Conservation (phyloP, 2,113 vertebrate genomes). For the Mustela lutreola region DNA sequence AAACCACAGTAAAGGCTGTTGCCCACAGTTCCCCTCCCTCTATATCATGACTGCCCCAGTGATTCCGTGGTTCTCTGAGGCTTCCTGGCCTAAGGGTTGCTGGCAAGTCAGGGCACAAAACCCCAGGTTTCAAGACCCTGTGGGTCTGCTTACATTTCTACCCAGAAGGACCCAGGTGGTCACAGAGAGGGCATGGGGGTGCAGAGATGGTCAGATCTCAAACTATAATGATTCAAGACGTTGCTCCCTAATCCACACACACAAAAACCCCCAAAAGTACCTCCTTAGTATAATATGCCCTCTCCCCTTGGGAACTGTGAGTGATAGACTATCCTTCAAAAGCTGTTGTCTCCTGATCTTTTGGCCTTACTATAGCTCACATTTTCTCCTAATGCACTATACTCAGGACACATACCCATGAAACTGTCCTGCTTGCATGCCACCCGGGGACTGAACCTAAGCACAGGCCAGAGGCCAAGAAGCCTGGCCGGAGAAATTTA, state of each 20-base stretch:
- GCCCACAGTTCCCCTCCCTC: not conserved
- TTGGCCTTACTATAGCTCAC: not conserved
- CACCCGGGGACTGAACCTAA: too few species aligned
- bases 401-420: not conserved
- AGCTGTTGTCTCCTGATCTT: not conserved
- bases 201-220: not conserved
- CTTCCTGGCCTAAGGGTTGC: slow-evolving; percentile 86
- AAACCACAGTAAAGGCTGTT: not conserved
- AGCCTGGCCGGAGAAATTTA: not conserved
- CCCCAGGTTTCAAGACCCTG: not conserved
- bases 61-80: slow-evolving; percentile 56
- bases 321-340: not conserved
- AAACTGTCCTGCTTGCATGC: not conserved
- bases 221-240: slow-evolving; percentile 76
- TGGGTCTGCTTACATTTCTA: not conserved
- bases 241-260: not conserved
- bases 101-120: not conserved
- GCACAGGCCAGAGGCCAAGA: not conserved
- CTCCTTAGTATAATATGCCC: not conserved
- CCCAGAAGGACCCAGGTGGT: not conserved
- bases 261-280: not conserved
- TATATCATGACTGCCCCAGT: not conserved
- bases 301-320: not conserved
- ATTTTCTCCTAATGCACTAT: not conserved
- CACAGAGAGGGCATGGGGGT: not conserved